phyloP scores from a whole-genome alignment of 2,888 invertebrate genomes.

The Athetis lepigone region DNA sequence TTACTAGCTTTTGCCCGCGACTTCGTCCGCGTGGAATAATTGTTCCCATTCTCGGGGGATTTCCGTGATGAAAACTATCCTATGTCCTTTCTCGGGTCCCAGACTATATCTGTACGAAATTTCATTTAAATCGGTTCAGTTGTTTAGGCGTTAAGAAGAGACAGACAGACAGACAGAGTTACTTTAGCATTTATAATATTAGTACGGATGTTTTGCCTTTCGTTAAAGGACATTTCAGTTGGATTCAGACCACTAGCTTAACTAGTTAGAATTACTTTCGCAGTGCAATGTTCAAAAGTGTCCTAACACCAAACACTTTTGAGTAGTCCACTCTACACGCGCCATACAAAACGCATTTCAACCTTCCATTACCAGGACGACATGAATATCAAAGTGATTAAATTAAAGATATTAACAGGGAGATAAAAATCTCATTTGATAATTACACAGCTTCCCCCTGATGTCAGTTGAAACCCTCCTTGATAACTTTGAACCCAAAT shows the following conservation, averaged over 20 bases:
- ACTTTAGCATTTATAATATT: too few relatives aligned
- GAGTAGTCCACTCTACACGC: neutral
- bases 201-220: neutral
- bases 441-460: conserved; percentile 66
- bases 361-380: conserved; percentile 4
- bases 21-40: too few relatives aligned
- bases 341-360: conserved; percentile 8
- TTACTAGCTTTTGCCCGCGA: too few relatives aligned
- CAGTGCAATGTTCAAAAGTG: neutral
- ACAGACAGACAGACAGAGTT: too few relatives aligned
- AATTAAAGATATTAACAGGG: conserved; percentile 66
- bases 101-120: too few relatives aligned
- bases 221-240: neutral
- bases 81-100: too few relatives aligned
- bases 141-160: too few relatives aligned
- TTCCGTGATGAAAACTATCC: too few relatives aligned
- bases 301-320: neutral
- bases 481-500: conserved; percentile 58
- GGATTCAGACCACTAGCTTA: too few relatives aligned
- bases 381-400: conserved; percentile 62
- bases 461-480: conserved; percentile 42
- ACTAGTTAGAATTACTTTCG: too few relatives aligned
- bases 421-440: conserved; percentile 78
- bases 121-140: too few relatives aligned
- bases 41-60: too few relatives aligned